Evolutionary conservation across 2,797 vertebrate genomes (phyloP), one percentile per base, ranked within the genome.

Genomic region (Spondyliosoma cantharus): DNA sequence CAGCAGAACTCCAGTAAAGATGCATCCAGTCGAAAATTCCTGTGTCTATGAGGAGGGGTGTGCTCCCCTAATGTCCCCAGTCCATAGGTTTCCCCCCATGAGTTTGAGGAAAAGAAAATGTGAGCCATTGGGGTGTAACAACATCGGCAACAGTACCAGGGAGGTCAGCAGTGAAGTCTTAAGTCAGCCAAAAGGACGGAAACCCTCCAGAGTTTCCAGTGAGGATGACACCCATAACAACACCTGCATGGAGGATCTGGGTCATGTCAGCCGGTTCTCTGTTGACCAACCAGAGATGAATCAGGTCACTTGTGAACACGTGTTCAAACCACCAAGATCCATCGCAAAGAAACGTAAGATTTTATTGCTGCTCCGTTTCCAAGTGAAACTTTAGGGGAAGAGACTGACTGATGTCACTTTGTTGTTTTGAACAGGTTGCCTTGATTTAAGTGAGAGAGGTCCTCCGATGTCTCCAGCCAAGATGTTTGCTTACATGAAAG

Each of bases 401-500:
- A 58, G n/a, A 65, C 1, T n/a, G 19, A 71, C 11, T 3, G 20
- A 2, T 22, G 5, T 3, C 6, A 45, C 1, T 25, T 32, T 61
- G 43, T 43, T 76, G 9, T 82, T 82, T 70, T 78, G 14, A 81
- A 57, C 69, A 95, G 95, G 81, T 20, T 86, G 83, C 17, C 0
- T 0, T 57, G 72, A 88, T 81, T 0, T 49, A 24, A 0, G 70
- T 62, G 88, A 91, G 2, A 75, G 3, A 2, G 0, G n/a, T 7
- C 73, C 81, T 27, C n/a, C 0, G 0, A 81, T 86, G 71, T 93
- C 90, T 48, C 90, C 91, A 16, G 91, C 91, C 11, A 94, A 95
- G 77, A 83, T 89, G 48, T 94, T 93, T 74, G 75, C 80, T 12
- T 77, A 32, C 24, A 84, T 95, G 89, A 95, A 93, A 78, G 64